These are phyloP conservation scores for Capreolus pygargus DNA, from an alignment of 2,113 vertebrate genomes.

Conservation along the genomic window DNA sequence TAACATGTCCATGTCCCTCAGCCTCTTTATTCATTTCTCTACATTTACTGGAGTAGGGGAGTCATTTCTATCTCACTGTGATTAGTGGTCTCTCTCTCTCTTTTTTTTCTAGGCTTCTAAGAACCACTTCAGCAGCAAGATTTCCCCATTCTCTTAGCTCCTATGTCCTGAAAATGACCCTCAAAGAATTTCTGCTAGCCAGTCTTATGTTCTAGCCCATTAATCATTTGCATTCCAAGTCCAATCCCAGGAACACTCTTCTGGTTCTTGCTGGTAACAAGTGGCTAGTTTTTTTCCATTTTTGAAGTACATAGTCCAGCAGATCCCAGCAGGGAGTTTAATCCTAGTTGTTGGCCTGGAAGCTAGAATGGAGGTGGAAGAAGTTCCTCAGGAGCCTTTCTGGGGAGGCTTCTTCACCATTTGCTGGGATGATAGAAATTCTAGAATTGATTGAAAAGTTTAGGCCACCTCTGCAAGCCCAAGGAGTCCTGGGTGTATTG, in stretches of 20 bases:
- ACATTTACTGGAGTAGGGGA: not conserved
- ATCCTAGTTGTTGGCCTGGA: not conserved
- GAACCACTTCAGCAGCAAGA: not conserved
- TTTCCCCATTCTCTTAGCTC: not conserved
- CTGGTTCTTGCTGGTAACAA: not conserved
- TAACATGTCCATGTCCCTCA: not conserved
- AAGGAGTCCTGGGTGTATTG: not conserved
- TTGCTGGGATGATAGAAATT: not conserved
- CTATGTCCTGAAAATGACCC: not conserved
- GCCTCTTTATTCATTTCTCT: not conserved
- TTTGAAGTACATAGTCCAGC: not conserved
- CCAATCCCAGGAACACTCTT: not conserved
- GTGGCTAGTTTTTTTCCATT: not conserved
- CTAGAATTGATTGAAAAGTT: not conserved
- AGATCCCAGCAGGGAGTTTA: not conserved
- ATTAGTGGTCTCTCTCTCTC: not conserved
- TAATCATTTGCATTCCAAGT: not conserved
- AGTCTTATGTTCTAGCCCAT: not conserved
- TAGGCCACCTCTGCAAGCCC: not conserved
- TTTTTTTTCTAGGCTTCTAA: not conserved
- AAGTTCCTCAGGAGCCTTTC: not conserved
- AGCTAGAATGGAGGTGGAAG: not conserved
- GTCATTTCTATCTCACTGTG: not conserved
- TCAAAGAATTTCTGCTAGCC: not conserved
- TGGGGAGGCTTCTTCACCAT: not conserved